These are phyloP conservation scores for Aldabrachelys gigantea DNA, from an alignment of 2,113 vertebrate species.

Conservation along the genomic window DNA sequence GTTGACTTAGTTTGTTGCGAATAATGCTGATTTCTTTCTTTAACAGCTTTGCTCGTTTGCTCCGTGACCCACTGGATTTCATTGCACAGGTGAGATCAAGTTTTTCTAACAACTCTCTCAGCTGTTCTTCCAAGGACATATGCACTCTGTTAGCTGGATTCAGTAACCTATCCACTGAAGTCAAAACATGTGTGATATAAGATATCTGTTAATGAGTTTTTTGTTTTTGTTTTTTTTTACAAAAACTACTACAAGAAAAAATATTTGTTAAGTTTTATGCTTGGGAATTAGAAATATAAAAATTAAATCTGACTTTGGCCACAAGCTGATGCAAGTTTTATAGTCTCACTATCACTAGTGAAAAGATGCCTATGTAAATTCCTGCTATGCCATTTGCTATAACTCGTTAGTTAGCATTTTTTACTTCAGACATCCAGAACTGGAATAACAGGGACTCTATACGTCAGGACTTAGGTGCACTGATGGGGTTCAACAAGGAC, in stretches of 20 bases:
- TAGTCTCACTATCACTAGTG: background rate
- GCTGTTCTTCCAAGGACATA: slow-evolving; percentile 90
- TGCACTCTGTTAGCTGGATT: slow-evolving; percentile 87
- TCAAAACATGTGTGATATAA: slow-evolving; percentile 49
- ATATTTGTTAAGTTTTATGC: background rate
- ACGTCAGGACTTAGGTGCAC: background rate
- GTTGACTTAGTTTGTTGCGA: slow-evolving; percentile 88
- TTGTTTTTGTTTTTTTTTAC: background rate
- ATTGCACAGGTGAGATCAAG: slow-evolving; percentile 93
- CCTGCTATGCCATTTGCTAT: background rate
- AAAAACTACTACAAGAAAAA: background rate
- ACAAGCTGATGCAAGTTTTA: background rate
- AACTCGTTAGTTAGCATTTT: background rate
- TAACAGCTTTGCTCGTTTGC: slow-evolving; percentile 93
- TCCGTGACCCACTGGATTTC: slow-evolving; percentile 96
- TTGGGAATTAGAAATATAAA: background rate
- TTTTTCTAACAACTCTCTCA: slow-evolving; percentile 93
- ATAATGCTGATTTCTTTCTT: slow-evolving; percentile 92
- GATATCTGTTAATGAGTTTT: background rate
- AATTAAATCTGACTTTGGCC: background rate
- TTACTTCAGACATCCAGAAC: background rate
- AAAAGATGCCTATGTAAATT: background rate
- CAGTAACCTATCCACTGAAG: slow-evolving; percentile 92
- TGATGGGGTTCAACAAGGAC: background rate
- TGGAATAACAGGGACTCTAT: background rate